Conservation (phyloP, 2,113 vertebrate species). For the Acrocephalus arundinaceus region DNA sequence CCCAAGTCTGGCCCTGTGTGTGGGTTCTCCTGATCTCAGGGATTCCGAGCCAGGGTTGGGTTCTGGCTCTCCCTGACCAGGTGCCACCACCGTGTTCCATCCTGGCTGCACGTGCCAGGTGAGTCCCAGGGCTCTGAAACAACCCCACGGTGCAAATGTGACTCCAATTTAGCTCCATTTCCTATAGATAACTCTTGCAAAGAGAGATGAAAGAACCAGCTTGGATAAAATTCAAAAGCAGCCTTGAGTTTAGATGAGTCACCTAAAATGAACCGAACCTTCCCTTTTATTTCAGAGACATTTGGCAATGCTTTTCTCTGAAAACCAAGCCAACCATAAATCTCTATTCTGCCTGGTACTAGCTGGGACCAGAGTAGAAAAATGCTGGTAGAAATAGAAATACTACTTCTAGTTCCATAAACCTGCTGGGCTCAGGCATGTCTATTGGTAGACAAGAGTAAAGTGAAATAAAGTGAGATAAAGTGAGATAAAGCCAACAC, state of each 20-base stretch:
- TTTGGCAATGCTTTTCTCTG: neutral
- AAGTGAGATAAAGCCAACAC: neutral
- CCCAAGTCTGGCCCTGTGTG: neutral
- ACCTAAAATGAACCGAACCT: neutral
- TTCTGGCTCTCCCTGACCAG: neutral
- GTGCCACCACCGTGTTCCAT: fast-evolving
- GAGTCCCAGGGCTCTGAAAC: neutral
- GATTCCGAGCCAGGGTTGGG: neutral
- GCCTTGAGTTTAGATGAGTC: neutral
- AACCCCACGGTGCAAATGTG: neutral
- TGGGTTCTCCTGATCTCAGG: neutral
- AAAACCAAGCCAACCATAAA: neutral
- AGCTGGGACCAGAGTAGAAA: neutral
- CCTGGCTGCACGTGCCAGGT: neutral
- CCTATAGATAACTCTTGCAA: neutral
- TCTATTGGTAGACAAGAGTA: neutral
- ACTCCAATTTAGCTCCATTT: neutral
- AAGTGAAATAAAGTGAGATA: neutral
- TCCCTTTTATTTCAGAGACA: neutral
- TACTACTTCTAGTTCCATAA: neutral
- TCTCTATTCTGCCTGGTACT: neutral
- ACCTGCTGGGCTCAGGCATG: neutral
- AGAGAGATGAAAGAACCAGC: neutral
- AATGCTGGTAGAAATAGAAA: neutral
- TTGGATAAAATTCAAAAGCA: slow-evolving; percentile 10